Evolutionary conservation across 2,888 invertebrate species (phyloP).

Genomic region (Cheilosia impressa): DNA sequence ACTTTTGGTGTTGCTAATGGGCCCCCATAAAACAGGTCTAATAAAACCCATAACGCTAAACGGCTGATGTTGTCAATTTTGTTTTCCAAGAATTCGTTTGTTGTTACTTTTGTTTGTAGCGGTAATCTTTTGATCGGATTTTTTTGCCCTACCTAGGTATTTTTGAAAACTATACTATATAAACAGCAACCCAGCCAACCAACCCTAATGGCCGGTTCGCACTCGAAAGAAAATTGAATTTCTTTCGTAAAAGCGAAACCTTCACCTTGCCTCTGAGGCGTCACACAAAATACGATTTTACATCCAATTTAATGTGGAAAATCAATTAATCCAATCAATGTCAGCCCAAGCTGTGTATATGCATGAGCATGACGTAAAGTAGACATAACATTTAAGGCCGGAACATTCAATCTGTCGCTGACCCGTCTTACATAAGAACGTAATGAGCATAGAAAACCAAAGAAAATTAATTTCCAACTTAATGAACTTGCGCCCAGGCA

Average conservation of each 20-base stretch:
- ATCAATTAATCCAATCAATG: slow-evolving; percentile 61
- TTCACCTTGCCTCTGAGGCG: slow-evolving; percentile 29
- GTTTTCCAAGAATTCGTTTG: background rate
- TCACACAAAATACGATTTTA: slow-evolving; percentile 31
- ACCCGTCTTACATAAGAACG: slow-evolving; percentile 12
- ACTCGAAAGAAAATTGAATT: background rate
- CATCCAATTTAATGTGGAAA: slow-evolving; percentile 56
- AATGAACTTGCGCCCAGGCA: slow-evolving; percentile 37
- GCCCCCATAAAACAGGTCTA: slow-evolving; percentile 51
- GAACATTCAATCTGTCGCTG: background rate
- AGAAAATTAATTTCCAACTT: slow-evolving; percentile 15
- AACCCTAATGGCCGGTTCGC: background rate
- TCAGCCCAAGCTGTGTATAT: background rate
- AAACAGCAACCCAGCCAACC: background rate
- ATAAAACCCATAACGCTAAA: slow-evolving; percentile 41
- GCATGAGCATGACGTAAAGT: background rate
- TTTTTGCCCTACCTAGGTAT: too few relatives aligned
- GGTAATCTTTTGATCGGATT: too few relatives aligned
- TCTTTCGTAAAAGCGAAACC: slow-evolving; percentile 24
- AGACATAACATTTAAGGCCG: background rate
- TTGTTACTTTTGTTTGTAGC: background rate
- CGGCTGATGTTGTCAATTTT: slow-evolving; percentile 29
- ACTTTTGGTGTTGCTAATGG: slow-evolving; percentile 49
- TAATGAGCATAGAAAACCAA: slow-evolving; percentile 1
- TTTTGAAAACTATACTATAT: background rate